Evolutionary conservation across 2,113 vertebrate genomes (phyloP), one percentile per base, ranked within the genome.

Genomic region (Gymnorhina tibicen): DNA sequence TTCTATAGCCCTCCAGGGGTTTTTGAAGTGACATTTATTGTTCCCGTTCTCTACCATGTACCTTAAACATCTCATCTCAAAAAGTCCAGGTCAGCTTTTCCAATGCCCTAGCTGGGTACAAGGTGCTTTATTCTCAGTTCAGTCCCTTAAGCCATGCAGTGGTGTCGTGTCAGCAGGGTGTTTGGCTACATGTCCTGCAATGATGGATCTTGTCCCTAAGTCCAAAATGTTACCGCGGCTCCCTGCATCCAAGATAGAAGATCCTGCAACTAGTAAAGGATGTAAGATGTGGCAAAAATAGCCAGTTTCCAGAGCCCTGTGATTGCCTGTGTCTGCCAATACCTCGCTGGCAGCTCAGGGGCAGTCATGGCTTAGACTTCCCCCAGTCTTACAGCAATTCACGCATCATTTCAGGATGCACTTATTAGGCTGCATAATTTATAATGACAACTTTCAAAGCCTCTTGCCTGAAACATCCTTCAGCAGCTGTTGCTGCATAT

Each of bases 41-140:
- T 32, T 46, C n/a, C 68, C 11, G 2, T 70, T 92, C 32, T 85
- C 60, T 78, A 30, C 35, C 0, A 0, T 0, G 7, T 23, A 21
- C 23, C 52, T 82, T 46, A 55, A 78, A 41, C 21, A 21, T 10
- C 32, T 39, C 37, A 5, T 21, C 52, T 91, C 44, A 82, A 6
- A 18, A 81, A 42, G 16, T 32, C 44, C 60, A 78, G 26, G 8
- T 44, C 59, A 74, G n/a, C 4, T 16, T 80, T 80, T 62, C 50
- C 42, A 37, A 3, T n/a, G 37, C 23, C 35, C 39, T 64, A 1
- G 9, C 50, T 20, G 18, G 12, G 52, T 55, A 63, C 42, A 27
- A n/a, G 55, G 19, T 24, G 39, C 39, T 85, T 75, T 55, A 23
- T 74, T 60, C n/a, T 68, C 85, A 55, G 7, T 66, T 69, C 26